Percentiles rank a stretch among this genome's conserved stretches.
phyloP scores from a whole-genome alignment of 2,888 invertebrate species.

The Tanypteryx hageni region DNA sequence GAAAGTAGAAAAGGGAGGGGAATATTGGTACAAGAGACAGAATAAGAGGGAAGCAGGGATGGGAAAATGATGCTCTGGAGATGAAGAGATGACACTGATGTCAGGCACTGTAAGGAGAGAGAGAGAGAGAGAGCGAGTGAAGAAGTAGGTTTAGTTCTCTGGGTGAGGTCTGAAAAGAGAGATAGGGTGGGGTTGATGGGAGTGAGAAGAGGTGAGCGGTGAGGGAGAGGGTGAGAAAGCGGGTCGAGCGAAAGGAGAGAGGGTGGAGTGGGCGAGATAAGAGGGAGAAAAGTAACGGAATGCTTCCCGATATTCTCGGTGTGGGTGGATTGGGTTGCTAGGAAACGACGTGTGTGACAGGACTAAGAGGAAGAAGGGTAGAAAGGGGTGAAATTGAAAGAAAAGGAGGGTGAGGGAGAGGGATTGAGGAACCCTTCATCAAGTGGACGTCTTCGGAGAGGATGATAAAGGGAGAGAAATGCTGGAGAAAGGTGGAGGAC shows the following conservation, averaged over 20 bases:
- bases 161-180: neutral
- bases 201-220: neutral
- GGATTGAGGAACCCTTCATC: constrained; percentile 18
- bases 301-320: neutral
- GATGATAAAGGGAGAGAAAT: neutral
- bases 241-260: neutral
- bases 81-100: constrained; percentile 28
- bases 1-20: neutral
- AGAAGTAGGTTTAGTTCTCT: neutral
- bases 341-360: neutral
- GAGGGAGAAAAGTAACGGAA: constrained; percentile 8
- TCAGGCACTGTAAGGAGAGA: neutral
- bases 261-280: neutral
- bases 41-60: neutral
- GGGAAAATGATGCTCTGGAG: neutral
- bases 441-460: neutral
- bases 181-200: neutral
- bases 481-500: neutral
- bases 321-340: constrained; percentile 3
- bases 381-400: neutral
- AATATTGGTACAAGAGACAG: neutral
- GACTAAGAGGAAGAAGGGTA: neutral
- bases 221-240: neutral
- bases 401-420: neutral
- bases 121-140: neutral